Conservation (phyloP, 2,113 vertebrate species). For the Mobula birostris region DNA sequence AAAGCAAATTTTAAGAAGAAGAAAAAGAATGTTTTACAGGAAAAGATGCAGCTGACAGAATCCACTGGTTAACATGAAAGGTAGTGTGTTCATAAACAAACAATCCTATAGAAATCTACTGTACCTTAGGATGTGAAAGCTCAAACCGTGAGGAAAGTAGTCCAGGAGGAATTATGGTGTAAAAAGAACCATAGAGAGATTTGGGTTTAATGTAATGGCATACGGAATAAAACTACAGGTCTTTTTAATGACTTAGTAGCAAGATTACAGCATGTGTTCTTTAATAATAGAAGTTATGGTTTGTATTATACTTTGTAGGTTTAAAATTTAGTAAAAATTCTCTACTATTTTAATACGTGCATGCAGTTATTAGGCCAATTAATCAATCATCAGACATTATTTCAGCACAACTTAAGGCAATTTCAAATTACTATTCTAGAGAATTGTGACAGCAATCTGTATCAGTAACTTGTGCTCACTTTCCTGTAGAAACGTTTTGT, state of each 20-base stretch:
- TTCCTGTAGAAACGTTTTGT: background rate
- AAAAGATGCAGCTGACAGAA: background rate
- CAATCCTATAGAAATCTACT: background rate
- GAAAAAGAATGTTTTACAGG: background rate
- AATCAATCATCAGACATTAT: background rate
- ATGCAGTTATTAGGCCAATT: background rate
- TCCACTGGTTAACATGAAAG: background rate
- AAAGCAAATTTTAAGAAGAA: background rate
- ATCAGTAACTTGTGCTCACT: background rate
- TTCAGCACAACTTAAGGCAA: background rate
- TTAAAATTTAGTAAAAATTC: background rate
- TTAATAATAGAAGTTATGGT: background rate
- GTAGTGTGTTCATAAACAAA: background rate
- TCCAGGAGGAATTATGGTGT: background rate
- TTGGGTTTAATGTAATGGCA: background rate
- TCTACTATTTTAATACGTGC: background rate
- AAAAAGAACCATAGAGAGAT: background rate
- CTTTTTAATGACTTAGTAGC: background rate
- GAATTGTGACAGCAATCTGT: background rate
- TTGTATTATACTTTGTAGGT: background rate
- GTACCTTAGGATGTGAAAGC: background rate
- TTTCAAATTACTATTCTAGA: slow-evolving; percentile 19
- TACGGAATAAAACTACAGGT: background rate
- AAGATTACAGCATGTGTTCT: background rate
- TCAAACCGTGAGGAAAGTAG: background rate